Percentiles rank a stretch among this genome's conserved stretches.
Conservation (phyloP, 2,113 vertebrate species). For the Leptodactylus fuscus region DNA sequence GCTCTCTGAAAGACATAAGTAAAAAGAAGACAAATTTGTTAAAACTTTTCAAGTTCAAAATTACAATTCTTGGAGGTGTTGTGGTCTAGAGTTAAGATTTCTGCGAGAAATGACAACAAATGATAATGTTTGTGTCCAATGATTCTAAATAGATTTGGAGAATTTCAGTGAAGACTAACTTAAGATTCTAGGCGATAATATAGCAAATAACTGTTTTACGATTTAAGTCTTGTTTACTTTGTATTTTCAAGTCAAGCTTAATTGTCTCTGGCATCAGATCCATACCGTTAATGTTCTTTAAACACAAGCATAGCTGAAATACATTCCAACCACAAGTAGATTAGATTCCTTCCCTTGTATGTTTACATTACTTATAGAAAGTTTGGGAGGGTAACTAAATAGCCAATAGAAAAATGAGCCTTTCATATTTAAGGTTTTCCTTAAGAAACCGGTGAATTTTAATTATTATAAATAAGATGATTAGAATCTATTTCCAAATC, state of each 20-base stretch:
- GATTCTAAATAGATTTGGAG: neutral
- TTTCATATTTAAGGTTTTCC: neutral
- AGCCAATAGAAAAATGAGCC: conserved; percentile 20
- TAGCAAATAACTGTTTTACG: neutral
- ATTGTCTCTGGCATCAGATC: conserved; percentile 60
- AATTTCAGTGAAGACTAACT: neutral
- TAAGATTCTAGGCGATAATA: conserved; percentile 17
- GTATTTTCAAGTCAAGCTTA: conserved; percentile 19
- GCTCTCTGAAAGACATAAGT: no score
- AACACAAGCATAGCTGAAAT: conserved; percentile 28
- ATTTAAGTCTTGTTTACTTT: conserved; percentile 42
- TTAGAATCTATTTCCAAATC: neutral
- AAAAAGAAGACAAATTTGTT: no score
- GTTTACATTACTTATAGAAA: conserved; percentile 53
- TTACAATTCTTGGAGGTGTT: neutral
- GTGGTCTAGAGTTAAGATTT: neutral
- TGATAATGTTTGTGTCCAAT: neutral
- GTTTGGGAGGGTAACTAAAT: conserved; percentile 27
- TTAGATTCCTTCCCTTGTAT: conserved; percentile 50
- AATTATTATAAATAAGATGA: conserved; percentile 42
- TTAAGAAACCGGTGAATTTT: neutral
- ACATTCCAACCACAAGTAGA: conserved; percentile 47
- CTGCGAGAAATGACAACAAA: neutral
- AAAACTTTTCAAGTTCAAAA: no score
- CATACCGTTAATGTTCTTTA: conserved; percentile 50